Conservation (phyloP, 2,888 invertebrate genomes). For the Pelosia muscerda region DNA sequence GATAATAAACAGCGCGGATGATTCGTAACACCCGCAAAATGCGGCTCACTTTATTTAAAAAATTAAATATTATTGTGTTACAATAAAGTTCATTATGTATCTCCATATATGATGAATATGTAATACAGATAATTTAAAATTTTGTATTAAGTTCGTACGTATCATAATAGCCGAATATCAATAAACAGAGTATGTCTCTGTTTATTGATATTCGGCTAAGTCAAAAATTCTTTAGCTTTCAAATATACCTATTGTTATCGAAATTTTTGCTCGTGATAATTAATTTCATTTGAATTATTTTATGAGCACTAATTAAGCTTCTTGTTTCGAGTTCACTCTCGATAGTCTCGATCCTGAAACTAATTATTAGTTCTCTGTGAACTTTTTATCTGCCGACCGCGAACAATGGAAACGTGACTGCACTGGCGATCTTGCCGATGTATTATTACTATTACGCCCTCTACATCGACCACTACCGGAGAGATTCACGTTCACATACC, state of each 20-base stretch:
- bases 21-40: too few relatives aligned
- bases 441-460: slow-evolving; percentile 63
- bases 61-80: too few relatives aligned
- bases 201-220: too few relatives aligned
- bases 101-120: too few relatives aligned
- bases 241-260: too few relatives aligned
- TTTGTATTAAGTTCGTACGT: too few relatives aligned
- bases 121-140: too few relatives aligned
- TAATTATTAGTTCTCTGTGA: slow-evolving; percentile 80
- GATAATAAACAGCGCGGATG: too few relatives aligned
- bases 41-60: too few relatives aligned
- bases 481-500: slow-evolving; percentile 32
- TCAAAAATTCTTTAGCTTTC: background rate
- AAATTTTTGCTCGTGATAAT: background rate
- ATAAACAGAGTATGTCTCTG: too few relatives aligned
- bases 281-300: slow-evolving; percentile 55
- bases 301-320: slow-evolving; percentile 82
- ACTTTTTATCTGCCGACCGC: slow-evolving; percentile 80
- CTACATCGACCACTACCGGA: slow-evolving; percentile 48
- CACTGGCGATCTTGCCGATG: slow-evolving; percentile 70
- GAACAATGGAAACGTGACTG: slow-evolving; percentile 85
- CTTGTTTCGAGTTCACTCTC: slow-evolving; percentile 73
- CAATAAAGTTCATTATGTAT: too few relatives aligned
- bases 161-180: too few relatives aligned
- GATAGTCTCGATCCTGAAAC: slow-evolving; percentile 74